phyloP scores from a whole-genome alignment of 2,888 invertebrate species.

The Conops quadrifasciatus region DNA sequence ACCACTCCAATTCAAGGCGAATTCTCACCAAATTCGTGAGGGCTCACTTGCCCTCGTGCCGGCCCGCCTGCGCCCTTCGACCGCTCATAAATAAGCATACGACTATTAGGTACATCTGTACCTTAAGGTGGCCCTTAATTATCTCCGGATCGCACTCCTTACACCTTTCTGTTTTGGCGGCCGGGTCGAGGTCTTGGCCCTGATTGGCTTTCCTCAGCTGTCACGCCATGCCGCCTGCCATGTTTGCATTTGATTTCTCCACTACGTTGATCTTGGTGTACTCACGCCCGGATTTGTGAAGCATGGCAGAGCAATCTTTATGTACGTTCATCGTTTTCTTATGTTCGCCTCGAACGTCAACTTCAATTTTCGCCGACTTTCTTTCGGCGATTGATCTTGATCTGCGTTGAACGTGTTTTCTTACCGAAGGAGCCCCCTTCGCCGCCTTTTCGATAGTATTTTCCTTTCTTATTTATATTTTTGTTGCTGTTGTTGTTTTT shows the following conservation, averaged over 20 bases:
- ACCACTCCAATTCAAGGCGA: slow-evolving; percentile 29
- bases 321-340: slow-evolving; percentile 17
- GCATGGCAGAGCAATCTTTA: not conserved
- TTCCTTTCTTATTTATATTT: not conserved
- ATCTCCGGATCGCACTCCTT: not conserved
- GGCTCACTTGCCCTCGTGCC: slow-evolving; percentile 29
- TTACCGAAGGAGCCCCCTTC: slow-evolving; percentile 7
- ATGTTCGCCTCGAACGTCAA: no score
- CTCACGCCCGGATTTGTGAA: slow-evolving; percentile 29
- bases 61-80: slow-evolving; percentile 48
- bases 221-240: slow-evolving; percentile 14
- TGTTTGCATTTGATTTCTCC: slow-evolving; percentile 18
- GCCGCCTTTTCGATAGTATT: slow-evolving; percentile 12
- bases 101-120: slow-evolving; percentile 49
- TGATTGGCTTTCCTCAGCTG: slow-evolving; percentile 19
- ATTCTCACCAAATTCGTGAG: slow-evolving; percentile 14
- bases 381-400: not conserved
- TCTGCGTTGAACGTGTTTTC: not conserved
- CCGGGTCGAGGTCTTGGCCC: not conserved
- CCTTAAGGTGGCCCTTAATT: no score
- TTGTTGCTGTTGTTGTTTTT: slow-evolving; percentile 23
- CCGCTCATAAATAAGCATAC: slow-evolving; percentile 61
- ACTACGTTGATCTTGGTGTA: slow-evolving; percentile 9
- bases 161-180: not conserved
- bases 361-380: not conserved